Percentiles rank a stretch among this genome's conserved stretches.
These are phyloP conservation scores for Diadema setosum DNA, from an alignment of 35 echinoderm and acorn worm species.

Conservation along the genomic window DNA sequence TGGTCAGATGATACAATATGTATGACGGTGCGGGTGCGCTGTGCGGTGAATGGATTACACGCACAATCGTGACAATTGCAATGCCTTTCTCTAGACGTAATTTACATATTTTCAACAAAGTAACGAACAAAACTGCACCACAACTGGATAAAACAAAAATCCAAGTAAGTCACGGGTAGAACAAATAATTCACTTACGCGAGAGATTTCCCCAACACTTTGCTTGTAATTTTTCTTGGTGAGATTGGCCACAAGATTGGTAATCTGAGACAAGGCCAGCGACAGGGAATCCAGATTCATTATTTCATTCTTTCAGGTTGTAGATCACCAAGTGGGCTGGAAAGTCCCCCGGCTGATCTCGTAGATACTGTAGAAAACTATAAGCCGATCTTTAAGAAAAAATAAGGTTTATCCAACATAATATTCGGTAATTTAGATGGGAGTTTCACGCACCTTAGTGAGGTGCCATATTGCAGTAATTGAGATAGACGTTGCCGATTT, in stretches of 20 bases:
- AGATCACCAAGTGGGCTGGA: slow-evolving; percentile 58
- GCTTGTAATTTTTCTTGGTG: slow-evolving; percentile 99
- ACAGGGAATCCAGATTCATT: slow-evolving; percentile 99
- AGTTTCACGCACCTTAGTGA: background rate
- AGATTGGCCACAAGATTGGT: slow-evolving; percentile 94
- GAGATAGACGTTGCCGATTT: background rate
- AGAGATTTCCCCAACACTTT: slow-evolving; percentile 93
- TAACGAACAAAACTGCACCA: too few relatives aligned
- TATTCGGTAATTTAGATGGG: background rate
- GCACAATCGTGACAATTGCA: too few relatives aligned
- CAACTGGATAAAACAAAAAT: too few relatives aligned
- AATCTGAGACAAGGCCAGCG: slow-evolving; percentile 99
- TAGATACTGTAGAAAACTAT: background rate
- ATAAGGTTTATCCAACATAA: background rate
- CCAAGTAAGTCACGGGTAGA: too few relatives aligned
- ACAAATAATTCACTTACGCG: slow-evolving; percentile 65
- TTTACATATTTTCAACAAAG: too few relatives aligned
- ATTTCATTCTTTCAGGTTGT: slow-evolving; percentile 97
- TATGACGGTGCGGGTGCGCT: too few relatives aligned
- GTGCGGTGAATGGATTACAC: too few relatives aligned
- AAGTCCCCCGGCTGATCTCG: slow-evolving; percentile 8
- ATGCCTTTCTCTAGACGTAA: too few relatives aligned
- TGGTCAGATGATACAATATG: too few relatives aligned
- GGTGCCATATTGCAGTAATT: slow-evolving; percentile 5
- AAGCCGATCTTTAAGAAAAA: background rate